Evolutionary conservation across 2,888 invertebrate genomes (phyloP).

Genomic region (Lycia hirtaria): DNA sequence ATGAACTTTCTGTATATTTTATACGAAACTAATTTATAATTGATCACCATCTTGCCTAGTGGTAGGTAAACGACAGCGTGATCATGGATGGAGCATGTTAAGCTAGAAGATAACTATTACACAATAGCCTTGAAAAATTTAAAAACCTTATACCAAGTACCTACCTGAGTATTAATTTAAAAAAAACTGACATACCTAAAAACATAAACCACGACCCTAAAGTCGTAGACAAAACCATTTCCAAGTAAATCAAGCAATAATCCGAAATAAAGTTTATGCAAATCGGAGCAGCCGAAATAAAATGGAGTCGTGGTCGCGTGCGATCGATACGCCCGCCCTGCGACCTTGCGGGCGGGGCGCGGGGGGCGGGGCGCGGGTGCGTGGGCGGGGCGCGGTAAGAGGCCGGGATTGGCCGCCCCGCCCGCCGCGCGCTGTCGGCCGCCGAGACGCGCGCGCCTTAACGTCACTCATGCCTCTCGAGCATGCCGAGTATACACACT

Average conservation of each 20-base stretch:
- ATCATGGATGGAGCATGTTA: too few species aligned
- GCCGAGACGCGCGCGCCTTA: conserved; percentile 50
- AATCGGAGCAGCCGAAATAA: conserved; percentile 81
- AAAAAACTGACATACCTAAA: background rate
- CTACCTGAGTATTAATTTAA: background rate
- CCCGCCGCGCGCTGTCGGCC: conserved; percentile 56
- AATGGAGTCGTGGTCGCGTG: conserved; percentile 81
- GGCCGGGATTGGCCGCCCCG: conserved; percentile 74
- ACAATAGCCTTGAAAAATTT: too few species aligned
- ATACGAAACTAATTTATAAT: too few species aligned
- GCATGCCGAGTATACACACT: conserved; percentile 35
- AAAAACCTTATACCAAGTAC: too few species aligned
- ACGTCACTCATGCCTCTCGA: conserved; percentile 58
- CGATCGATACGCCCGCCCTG: conserved; percentile 79
- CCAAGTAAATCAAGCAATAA: conserved; percentile 49
- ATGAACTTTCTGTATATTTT: too few species aligned
- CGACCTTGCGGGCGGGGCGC: conserved; percentile 83
- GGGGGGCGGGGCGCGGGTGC: conserved; percentile 48
- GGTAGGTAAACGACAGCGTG: too few species aligned
- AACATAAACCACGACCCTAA: conserved; percentile 16
- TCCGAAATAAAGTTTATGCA: conserved; percentile 82
- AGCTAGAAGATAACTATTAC: too few species aligned
- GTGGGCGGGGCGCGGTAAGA: conserved; percentile 78
- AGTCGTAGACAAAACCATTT: conserved; percentile 43
- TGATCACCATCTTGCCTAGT: too few species aligned